phyloP scores from a whole-genome alignment of 2,113 vertebrate genomes.

The Gorsachius goisagi region DNA sequence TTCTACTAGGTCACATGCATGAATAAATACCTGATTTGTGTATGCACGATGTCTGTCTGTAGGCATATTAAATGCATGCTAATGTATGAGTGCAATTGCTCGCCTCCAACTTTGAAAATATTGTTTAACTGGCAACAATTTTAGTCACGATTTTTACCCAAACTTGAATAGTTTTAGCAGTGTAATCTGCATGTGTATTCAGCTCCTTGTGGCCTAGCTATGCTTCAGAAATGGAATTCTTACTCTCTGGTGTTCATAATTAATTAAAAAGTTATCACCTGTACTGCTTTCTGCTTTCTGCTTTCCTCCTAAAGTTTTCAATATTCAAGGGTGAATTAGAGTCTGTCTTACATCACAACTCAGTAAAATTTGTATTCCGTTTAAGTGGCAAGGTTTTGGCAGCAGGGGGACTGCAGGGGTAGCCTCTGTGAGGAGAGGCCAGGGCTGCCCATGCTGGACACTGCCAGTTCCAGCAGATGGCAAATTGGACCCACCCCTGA shows the following conservation, averaged over 20 bases:
- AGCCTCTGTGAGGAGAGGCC: background rate
- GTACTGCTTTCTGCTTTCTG: background rate
- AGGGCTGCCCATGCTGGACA: background rate
- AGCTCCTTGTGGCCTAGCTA: background rate
- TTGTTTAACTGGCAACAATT: background rate
- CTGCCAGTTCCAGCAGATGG: background rate
- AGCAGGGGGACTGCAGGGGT: rapidly evolving
- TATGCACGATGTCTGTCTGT: background rate
- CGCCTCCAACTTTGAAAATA: background rate
- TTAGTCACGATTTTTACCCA: background rate
- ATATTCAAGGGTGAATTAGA: background rate
- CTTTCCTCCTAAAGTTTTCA: background rate
- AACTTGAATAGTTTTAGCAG: background rate
- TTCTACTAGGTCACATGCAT: background rate
- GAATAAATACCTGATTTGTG: background rate
- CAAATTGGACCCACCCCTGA: rapidly evolving
- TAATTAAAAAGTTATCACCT: background rate
- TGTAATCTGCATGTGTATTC: background rate
- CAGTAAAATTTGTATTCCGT: background rate
- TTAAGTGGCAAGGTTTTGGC: background rate
- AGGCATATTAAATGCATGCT: background rate
- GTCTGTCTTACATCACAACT: background rate
- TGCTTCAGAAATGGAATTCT: background rate
- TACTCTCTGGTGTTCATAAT: background rate
- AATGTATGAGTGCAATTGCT: background rate